Base-by-base conservation (phyloP, 2,888 invertebrate genomes). In the Lobophora halterata region DNA sequence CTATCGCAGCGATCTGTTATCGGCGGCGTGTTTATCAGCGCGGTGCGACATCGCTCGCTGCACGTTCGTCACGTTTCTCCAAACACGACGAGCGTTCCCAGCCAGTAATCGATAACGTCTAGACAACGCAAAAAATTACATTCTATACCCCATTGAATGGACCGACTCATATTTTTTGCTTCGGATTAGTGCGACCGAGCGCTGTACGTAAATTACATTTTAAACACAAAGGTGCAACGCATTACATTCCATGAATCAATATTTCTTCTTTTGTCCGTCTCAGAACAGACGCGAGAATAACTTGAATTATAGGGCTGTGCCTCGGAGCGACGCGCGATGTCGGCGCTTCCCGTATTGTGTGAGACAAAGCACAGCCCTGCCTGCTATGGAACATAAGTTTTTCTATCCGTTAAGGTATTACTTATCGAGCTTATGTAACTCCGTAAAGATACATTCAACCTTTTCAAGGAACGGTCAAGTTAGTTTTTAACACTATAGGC, bases 201-300 rank as follows among this genome's bases (percentile, higher is more conserved):
- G 47, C 23, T 30, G 26, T 32, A 29, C 32, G 37, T 46, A 46
- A 46, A 44, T 46, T 43, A 39, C 38, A 41, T 27, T 48, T 38
- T 43, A n/a, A 29, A 14, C 30, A 30, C 30, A 31, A 44, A 35
- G 39, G 28, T 31, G 34, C 14, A 33, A 37, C 19, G 27, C 38
- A 34, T 46, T 34, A 25, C 28, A 36, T 49, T 39, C 44, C 31
- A 39, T 53, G 53, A 59, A 61, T 55, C 56, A 46, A 61, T 58
- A 55, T 56, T 54, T 53, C 55, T 52, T 56, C 51, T 56, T 56
- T 56, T 58, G 56, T 58, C 34, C 29, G 14, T 30, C 43, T 34
- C 42, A 5, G 35, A 27, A 25, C 29, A 32, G 25, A 32, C 20
- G 41, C 25, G 41, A 30, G 47, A 47, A 52, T 51, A 48, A 40